Evolutionary conservation across 2,797 vertebrate species (phyloP), one percentile per base, ranked within the genome.

Genomic region (Neosilurus mollespiculum): DNA sequence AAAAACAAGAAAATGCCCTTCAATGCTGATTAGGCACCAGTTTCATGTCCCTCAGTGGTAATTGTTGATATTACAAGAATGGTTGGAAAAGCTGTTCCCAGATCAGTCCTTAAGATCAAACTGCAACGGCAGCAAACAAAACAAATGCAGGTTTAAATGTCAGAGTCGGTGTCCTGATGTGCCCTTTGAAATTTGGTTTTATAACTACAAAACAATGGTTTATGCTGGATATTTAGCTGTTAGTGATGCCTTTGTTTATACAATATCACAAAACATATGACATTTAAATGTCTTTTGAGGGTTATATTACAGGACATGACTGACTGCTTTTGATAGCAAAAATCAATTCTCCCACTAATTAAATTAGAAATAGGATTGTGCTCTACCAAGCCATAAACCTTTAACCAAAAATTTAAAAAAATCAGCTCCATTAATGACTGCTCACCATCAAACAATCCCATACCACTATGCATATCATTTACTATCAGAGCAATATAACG

Each of bases 231-330:
- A 59, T 75, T 76, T n/a, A 84, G 70, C 65, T 51, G 51, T 34
- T 59, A 61, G 67, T n/a, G 81, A 81, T 80, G 66, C 78, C 70
- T 79, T 81, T 77, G 61, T 86, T 75, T 70, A 54, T 65, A 66
- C 12, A 37, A 84, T 83, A 76, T 87, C 66, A 86, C 81, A 84
- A 88, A 87, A 86, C 87, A 86, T 59, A 80, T 91, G 91, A 84
- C 91, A 91, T 92, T 92, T 91, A 88, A 89, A 88, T 81, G 24
- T 78, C 75, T 87, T 89, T 87, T 34, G 87, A 84, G 80, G 83
- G 85, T 86, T 86, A 75, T 49, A 16, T 24, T 71, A 86, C 71
- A 82, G 58, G 83, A 62, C 49, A 79, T 78, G 83, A 81, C 88
- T 89, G 81, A 22, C n/a, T 82, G 80, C 77, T 26, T 84, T 87